Percentiles rank a stretch among this genome's conserved stretches.
These are phyloP conservation scores for Clitarchus hookeri DNA, from an alignment of 2,888 invertebrate genomes.

Conservation along the genomic window DNA sequence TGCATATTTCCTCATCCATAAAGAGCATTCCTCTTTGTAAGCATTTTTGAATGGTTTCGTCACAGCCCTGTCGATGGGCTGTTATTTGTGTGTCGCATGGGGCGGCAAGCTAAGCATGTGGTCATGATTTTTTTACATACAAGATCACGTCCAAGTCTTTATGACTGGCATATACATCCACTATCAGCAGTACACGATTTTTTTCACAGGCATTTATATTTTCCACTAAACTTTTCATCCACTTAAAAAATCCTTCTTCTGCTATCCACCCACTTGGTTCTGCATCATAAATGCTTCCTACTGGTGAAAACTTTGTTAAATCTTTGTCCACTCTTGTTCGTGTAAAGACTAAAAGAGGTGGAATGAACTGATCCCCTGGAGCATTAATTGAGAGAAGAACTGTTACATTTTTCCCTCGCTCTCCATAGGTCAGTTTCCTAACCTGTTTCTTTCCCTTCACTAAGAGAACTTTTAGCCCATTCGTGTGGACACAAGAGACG, in stretches of 20 bases:
- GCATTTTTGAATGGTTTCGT: conserved; percentile 4
- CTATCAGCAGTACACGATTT: neutral
- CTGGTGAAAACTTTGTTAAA: neutral
- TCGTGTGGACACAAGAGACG: conserved; percentile 18
- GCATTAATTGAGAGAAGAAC: conserved; percentile 27
- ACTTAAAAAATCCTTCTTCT: neutral
- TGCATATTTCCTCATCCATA: neutral
- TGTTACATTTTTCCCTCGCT: conserved; percentile 23
- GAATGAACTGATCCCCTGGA: conserved; percentile 25
- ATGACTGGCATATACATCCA: neutral
- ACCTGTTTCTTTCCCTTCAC: conserved; percentile 27
- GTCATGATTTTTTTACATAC: neutral
- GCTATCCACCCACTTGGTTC: neutral
- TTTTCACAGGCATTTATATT: neutral
- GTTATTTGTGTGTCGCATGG: neutral
- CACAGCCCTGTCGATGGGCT: neutral
- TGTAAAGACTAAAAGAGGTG: conserved; percentile 22
- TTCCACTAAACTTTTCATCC: conserved; percentile 19
- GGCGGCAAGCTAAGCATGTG: conserved; percentile 15
- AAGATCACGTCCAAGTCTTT: neutral
- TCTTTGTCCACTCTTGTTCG: conserved; percentile 18
- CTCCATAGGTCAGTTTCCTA: conserved; percentile 25
- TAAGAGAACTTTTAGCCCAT: neutral
- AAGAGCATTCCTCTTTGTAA: neutral
- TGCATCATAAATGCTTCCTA: neutral